These are phyloP conservation scores for Patella pellucida DNA, from an alignment of 2,888 invertebrate genomes.

Conservation along the genomic window DNA sequence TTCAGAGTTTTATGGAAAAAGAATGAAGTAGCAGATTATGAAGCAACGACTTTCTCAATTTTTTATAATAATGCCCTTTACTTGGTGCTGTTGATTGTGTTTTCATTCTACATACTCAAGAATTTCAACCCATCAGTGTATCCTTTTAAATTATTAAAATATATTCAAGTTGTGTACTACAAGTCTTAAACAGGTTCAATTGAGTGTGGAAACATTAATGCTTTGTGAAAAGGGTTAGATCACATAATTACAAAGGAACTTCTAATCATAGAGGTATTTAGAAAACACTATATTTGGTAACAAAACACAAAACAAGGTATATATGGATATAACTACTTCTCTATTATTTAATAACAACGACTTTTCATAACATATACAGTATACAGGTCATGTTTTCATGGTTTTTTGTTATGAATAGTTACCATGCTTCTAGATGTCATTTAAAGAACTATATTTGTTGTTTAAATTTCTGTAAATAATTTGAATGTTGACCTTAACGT, in stretches of 20 bases:
- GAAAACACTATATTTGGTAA: not conserved
- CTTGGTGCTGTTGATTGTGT: conserved; percentile 90
- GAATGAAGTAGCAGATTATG: conserved; percentile 99
- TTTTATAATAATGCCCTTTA: conserved; percentile 99
- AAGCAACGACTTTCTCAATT: conserved; percentile 98
- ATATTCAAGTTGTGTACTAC: too few relatives aligned
- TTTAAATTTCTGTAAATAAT: not conserved
- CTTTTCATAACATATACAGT: too few relatives aligned
- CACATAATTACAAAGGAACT: not conserved
- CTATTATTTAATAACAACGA: too few relatives aligned
- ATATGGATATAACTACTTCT: too few relatives aligned
- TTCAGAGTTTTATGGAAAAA: conserved; percentile 96
- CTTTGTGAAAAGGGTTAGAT: too few relatives aligned
- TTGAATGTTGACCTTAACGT: conserved; percentile 39
- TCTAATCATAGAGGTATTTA: not conserved
- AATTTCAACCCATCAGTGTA: conserved; percentile 83
- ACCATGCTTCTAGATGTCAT: too few relatives aligned
- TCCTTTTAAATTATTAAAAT: conserved; percentile 73
- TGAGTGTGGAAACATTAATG: too few relatives aligned
- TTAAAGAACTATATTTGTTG: too few relatives aligned
- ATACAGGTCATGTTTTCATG: too few relatives aligned
- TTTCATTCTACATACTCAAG: conserved; percentile 93
- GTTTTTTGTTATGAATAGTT: too few relatives aligned
- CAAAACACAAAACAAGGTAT: too few relatives aligned
- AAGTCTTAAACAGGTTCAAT: too few relatives aligned